Evolutionary conservation across 1,140 invertebrate species (phyloP), one percentile per base, ranked within the genome.

Genomic region (Hylaeus anthracinus): DNA sequence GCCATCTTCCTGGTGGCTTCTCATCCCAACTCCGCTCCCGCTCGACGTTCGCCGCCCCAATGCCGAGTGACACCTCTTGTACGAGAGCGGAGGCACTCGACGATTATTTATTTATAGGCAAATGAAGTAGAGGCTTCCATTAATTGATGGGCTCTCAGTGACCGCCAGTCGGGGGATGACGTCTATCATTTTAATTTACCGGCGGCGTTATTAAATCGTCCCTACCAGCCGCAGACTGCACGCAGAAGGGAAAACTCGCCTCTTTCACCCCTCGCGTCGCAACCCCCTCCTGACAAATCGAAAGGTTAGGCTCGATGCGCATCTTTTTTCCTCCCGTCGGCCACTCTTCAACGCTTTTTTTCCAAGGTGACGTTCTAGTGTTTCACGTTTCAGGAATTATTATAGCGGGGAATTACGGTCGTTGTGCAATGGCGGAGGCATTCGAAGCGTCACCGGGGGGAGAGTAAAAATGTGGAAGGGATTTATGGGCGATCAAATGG

Each of bases 61-160:
- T 80, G 84, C 86, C 73, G 80, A 86, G 86, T 87, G 86, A 83
- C 86, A 86, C 72, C 85, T 83, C 85, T 86, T 73, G 85, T 81
- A 84, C 81, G 81, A 87, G 81, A 87, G 85, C 75, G 78, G 70
- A 81, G 86, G 72, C 82, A 82, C 86, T 88, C 86, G 86, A 80
- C 85, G 82, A 92, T 92, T 92, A 93, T 92, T 92, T 92, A 92
- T 92, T 92, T 90, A 92, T 88, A 87, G 89, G 81, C 86, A 92
- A 92, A 91, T 92, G 90, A 91, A 92, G 92, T 90, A 88, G 81
- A 88, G 90, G 89, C 86, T 89, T 80, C 85, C 87, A 91, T 91
- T 93, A 92, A 93, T 93, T 93, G 92, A 93, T 91, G 88, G 90
- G 89, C 90, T 92, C 90, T 92, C 91, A 89, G 90, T 92, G 83